Percentiles rank a stretch among this genome's conserved stretches.
Evolutionary conservation across 2,113 vertebrate genomes (phyloP).

Genomic region (Corydoras maculifer): DNA sequence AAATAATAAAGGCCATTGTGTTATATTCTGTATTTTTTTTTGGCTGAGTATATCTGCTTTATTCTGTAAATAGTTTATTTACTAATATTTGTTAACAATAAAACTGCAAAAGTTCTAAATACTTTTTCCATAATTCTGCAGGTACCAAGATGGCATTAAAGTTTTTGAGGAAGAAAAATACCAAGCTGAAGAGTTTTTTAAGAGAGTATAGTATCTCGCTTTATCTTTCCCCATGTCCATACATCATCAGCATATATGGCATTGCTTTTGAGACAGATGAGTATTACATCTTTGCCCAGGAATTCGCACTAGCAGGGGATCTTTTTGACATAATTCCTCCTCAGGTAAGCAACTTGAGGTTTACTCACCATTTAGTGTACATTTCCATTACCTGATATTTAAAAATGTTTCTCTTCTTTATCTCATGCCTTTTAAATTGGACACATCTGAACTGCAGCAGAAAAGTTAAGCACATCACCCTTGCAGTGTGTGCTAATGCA

Average conservation of each 20-base stretch:
- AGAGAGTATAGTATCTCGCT: conserved; percentile 73
- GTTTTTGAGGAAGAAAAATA: conserved; percentile 71
- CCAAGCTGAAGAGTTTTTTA: conserved; percentile 73
- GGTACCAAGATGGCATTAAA: conserved; percentile 76
- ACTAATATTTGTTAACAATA: no score
- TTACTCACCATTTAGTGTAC: not conserved
- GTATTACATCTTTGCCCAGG: conserved; percentile 73
- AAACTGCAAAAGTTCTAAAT: not conserved
- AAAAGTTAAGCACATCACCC: no score
- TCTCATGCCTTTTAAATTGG: no score
- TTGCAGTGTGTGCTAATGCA: no score
- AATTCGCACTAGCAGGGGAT: conserved; percentile 71
- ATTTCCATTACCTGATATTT: not conserved
- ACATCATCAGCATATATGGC: conserved; percentile 74
- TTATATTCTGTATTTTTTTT: no score
- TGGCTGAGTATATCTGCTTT: no score
- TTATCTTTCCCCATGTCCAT: conserved; percentile 71
- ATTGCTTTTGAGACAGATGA: conserved; percentile 71
- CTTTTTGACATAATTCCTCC: conserved; percentile 77
- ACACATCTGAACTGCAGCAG: no score
- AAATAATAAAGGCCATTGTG: no score
- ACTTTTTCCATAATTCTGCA: conserved; percentile 34
- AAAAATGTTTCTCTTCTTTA: no score
- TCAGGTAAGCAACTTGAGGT: conserved; percentile 54
- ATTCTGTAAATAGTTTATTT: no score